Base-by-base conservation (phyloP, 2,888 invertebrate genomes). In the Xestia xanthographa region DNA sequence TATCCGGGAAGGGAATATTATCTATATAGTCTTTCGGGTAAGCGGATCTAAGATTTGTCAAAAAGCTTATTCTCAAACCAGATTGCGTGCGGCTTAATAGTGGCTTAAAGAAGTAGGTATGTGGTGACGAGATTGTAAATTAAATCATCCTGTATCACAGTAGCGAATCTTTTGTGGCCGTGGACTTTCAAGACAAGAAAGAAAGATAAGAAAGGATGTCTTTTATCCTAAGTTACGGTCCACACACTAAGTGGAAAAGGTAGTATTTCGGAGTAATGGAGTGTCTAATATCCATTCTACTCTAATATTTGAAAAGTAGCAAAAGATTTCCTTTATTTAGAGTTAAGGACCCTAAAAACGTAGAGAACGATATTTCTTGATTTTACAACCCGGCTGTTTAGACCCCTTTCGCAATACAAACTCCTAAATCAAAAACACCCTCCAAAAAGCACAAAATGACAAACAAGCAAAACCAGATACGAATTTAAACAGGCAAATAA, bases 211-310 rank as follows among this genome's bases (percentile, higher is more conserved):
- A 65, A 53, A 72, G 11, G 17, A 73, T 22, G 48, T 56, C 5
- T 73, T 80, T 62, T 73, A 77, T 77, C 80, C 48, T 65, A 34
- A 65, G 80, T 80, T 80, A 73, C 80, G 80, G 74, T 65, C 11
- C 22, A 22, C 53, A 48, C 62, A 60, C 70, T 77, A 65, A 80
- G 80, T 80, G 74, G 48, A 78, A 78, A 78, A 65, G 14, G 22
- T 80, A 65, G 63, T 80, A 63, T 56, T 73, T 48, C 29, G 26
- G 63, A 56, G 48, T 74, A 78, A 80, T 41, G 48, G 26, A 74
- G 14, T 43, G 63, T 48, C 41, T 56, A 41, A 48, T 74, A 78
- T 72, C 14, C 12, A n/a, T 62, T 5, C 26, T 53, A 79, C 50
- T 62, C 14, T 29, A 29, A 63, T 77, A 53, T 38, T 38, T 45